A percentile compares a stretch with the other conserved stretches of the same genome.
phyloP scores from a whole-genome alignment of 2,888 invertebrate genomes.

The Hemaris fuciformis region DNA sequence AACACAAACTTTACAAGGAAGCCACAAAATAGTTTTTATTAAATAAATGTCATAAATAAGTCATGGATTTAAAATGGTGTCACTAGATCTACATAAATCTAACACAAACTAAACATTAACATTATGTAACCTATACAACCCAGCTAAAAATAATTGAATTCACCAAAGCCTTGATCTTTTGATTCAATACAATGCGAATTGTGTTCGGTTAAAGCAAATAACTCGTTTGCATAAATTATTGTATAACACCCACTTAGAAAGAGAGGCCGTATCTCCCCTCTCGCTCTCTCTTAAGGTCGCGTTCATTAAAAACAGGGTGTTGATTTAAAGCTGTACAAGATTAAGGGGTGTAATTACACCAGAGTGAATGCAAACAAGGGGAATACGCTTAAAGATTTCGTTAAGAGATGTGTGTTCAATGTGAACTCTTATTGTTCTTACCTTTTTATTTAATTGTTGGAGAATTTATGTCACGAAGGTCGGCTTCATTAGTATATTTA shows the following conservation, averaged over 20 bases:
- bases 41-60: too few species aligned
- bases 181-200: conserved; percentile 1
- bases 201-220: conserved; percentile 1
- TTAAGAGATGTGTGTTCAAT: conserved; percentile 6
- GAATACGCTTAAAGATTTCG: conserved; percentile 11
- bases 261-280: not conserved
- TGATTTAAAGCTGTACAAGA: conserved; percentile 23
- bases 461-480: not conserved
- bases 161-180: not conserved
- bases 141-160: not conserved
- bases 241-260: conserved; percentile 11
- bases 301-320: conserved; percentile 23
- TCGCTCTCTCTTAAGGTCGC: conserved; percentile 1
- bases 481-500: not conserved
- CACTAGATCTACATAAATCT: too few species aligned
- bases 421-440: not conserved
- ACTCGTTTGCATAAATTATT: conserved; percentile 14
- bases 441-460: not conserved
- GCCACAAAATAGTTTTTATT: too few species aligned
- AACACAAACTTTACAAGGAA: too few species aligned
- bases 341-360: conserved; percentile 24
- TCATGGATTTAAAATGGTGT: too few species aligned
- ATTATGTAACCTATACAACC: too few species aligned
- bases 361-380: conserved; percentile 16
- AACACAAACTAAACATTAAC: too few species aligned